Base-by-base conservation (phyloP, 2,888 invertebrate species). In the Megamerina dolium region DNA sequence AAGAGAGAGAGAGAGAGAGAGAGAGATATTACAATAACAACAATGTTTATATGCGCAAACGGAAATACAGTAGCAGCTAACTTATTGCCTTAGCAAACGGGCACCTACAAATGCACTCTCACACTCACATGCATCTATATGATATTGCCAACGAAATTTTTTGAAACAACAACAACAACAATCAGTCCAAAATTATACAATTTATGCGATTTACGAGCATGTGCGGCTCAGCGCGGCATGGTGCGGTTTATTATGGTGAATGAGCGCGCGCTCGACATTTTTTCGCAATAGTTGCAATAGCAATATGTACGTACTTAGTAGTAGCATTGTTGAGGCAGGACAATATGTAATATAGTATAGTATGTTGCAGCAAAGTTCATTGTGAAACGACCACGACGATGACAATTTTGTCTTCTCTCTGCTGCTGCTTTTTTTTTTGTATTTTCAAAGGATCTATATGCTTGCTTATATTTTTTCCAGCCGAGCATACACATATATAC, bases 141-240 rank as follows among this genome's bases (percentile, higher is more conserved):
- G 36, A 36, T 27, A 43, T 43, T 43, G 43, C 43, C 43, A 43
- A 43, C 37, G 37, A 37, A 43, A n/a, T n/a, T n/a, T 43, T 43
- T 37, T 37, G 37, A 30, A 37, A 31, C 32, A 43, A 43, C 37
- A 32, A 20, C 33, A 43, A 27, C 37, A 43, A 31, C 23, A 23
- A 23, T 8, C 10, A 10, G 10, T 8, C 23, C 56, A 57, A 58
- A 64, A 58, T 64, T 60, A 59, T 60, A 65, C 57, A 64, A 64
- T 64, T 65, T 59, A 59, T 63, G 60, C 57, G 59, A 60, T 55
- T 60, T 58, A 60, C 61, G 55, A 55, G 54, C 40, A n/a, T n/a
- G n/a, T n/a, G n/a, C n/a, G n/a, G n/a, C 35, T 46, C 37, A 45
- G 46, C 44, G 48, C 34, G 44, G 45, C 47, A 43, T n/a, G n/a